Evolutionary conservation across 23 tunicate genomes (phyloP).

Genomic region (Styela plicata): DNA sequence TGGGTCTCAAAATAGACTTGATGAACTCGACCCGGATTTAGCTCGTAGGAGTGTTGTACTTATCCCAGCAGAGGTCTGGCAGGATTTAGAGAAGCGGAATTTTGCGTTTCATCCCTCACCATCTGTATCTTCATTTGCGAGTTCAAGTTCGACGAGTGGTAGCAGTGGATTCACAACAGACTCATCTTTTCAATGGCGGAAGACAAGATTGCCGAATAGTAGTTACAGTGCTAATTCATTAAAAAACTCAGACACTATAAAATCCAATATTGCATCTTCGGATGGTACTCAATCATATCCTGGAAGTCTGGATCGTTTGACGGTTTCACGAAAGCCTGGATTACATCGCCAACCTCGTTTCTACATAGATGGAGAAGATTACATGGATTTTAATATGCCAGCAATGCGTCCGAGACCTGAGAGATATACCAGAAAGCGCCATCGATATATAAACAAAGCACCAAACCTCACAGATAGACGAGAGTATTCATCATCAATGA

Average conservation of each 20-base stretch:
- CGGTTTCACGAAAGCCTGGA: slow-evolving; percentile 27
- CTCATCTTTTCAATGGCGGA: slow-evolving; percentile 13
- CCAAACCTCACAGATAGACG: not conserved
- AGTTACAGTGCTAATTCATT: not conserved
- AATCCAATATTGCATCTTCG: not conserved
- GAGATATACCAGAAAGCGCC: not conserved
- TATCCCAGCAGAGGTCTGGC: slow-evolving; percentile 24
- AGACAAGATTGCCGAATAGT: not conserved
- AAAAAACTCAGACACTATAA: not conserved
- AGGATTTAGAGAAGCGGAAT: slow-evolving; percentile 11
- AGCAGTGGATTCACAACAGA: slow-evolving; percentile 33
- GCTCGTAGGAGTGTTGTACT: slow-evolving; percentile 4
- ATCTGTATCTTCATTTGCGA: slow-evolving; percentile 21
- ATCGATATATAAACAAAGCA: not conserved
- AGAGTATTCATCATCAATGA: not conserved
- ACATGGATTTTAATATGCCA: slow-evolving; percentile 8
- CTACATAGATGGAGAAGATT: slow-evolving; percentile 28
- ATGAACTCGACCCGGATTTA: not conserved
- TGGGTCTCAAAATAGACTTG: not conserved
- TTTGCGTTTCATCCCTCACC: not conserved
- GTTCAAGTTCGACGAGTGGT: slow-evolving; percentile 18
- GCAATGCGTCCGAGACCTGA: not conserved
- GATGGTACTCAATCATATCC: slow-evolving; percentile 1
- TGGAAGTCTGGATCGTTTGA: not conserved
- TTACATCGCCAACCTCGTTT: slow-evolving; percentile 23